Evolutionary conservation across 2,888 invertebrate species (phyloP), one percentile per base, ranked within the genome.

Genomic region (Acanthosepion esculentum): DNA sequence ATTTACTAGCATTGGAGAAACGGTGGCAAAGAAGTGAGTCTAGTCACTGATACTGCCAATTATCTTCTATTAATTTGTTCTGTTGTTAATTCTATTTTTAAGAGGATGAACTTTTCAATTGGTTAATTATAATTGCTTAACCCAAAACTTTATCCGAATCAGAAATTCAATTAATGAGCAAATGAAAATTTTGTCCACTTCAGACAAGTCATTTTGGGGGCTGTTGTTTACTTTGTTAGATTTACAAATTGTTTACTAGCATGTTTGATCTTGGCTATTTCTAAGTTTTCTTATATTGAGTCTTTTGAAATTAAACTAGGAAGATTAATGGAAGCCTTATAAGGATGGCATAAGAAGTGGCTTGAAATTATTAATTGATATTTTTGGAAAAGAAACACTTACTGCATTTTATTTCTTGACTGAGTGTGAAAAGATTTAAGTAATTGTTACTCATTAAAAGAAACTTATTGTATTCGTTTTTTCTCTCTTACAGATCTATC

Each of bases 401-500:
- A 15, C n/a, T 78, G 78, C 78, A 78, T 78, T 29, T 29, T 18
- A 78, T 78, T 78, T 78, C 78, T 78, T 78, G 12, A 12, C 29
- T 78, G 78, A 78, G 33, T 92, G 48, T 92, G 48, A 92, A 48
- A 59, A 23, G 59, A 59, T 59, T 59, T 59, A 23, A 59, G 6
- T 23, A 91, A 92, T 20, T 92, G 92, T n/a, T 92, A 41, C 48
- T 92, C 48, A 12, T 15, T 92, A 48, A 92, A 92, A 92, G 10
- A 23, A 29, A 93, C n/a, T 50, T n/a, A 93, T 93, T 93, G 29
- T 93, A 15, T 5, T 91, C 33, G 5, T 92, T 48, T 50, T 78
- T 29, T 48, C n/a, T 92, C 4, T 92, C 48, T 93, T 93, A 8
- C 26, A 93, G 93, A 93, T 93, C 53, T 93, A 93, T 53, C 93